Evolutionary conservation across 2,797 vertebrate species (phyloP), one percentile per base, ranked within the genome.

Genomic region (Thalassophryne amazonica): DNA sequence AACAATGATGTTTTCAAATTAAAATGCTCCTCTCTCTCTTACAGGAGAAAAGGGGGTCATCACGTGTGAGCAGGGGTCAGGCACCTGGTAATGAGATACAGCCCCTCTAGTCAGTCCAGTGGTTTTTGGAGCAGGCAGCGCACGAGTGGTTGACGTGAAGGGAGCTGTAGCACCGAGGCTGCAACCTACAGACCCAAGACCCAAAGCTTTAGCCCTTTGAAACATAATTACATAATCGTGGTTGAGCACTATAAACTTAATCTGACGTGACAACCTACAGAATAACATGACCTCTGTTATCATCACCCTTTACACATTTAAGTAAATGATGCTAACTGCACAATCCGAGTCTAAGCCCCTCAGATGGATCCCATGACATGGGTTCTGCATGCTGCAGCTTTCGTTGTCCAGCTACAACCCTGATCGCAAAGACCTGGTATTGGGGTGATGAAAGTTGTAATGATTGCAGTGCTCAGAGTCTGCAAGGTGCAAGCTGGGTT

Each of bases 401-500:
- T 33, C 27, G 31, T 33, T 29, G 35, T 48, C 32, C 10, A 35
- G 48, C 1, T 1, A 60, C 50, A 13, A 19, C 2, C 27, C 21
- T 46, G 22, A 28, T 94, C 92, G 95, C 17, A 89, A 76, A 15
- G 84, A 41, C 0, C 80, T 80, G 0, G 82, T 78, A 54, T 9
- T 61, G 67, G 91, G 92, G 72, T 69, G 80, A 60, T 74, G 34
- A 58, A 88, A 92, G 78, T 76, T 84, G 64, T 88, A 94, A 91
- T 94, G 93, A 84, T 94, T 95, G 78, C 79, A 48, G 23, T 65
- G 85, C 2, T 94, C 92, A 0, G 83, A 57, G 20, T 95, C 93
- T 0, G 68, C 85, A 3, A 93, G 78, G 0, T 94, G 92, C 29
- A 94, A 64, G 73, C 92, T 95, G 55, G 93, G 89, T 42, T 95